phyloP scores from a whole-genome alignment of 2,113 vertebrate species.

The Nerophis ophidion region DNA sequence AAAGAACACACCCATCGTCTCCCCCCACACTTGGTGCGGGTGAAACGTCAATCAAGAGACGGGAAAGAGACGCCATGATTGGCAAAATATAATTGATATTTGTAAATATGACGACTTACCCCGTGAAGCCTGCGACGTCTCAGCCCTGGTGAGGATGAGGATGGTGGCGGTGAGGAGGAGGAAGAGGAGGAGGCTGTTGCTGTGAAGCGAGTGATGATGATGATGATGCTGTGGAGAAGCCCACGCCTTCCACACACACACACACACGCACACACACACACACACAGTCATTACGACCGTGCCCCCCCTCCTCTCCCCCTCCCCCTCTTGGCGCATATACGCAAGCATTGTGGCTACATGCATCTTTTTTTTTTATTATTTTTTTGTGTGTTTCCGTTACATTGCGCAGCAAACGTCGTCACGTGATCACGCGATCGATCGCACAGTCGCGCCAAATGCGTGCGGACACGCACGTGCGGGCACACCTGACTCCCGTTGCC shows the following conservation, averaged over 20 bases:
- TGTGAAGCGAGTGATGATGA: constrained; percentile 44
- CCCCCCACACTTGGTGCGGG: neutral
- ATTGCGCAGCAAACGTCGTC: neutral
- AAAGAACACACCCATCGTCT: constrained; percentile 45
- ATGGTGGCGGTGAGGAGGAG: constrained; percentile 32
- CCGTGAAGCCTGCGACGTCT: constrained; percentile 21
- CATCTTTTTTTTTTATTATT: too few species aligned
- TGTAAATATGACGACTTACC: constrained; percentile 33
- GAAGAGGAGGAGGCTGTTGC: constrained; percentile 51
- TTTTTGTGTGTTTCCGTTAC: neutral
- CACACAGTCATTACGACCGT: neutral
- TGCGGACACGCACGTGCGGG: constrained; percentile 27
- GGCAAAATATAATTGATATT: neutral
- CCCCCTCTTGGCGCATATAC: neutral
- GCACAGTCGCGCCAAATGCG: neutral
- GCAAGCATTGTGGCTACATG: neutral
- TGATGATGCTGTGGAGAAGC: constrained; percentile 54
- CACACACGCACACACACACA: constrained; percentile 20
- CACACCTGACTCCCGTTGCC: constrained; percentile 57
- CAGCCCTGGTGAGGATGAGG: constrained; percentile 43
- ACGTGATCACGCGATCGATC: neutral
- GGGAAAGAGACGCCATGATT: neutral
- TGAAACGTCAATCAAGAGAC: neutral
- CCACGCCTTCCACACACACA: constrained; percentile 57
- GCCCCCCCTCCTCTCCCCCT: neutral